A percentile compares a stretch with the other conserved stretches of the same genome.
Evolutionary conservation across 2,797 vertebrate genomes (phyloP).

Genomic region (Melanotaenia nigrans): DNA sequence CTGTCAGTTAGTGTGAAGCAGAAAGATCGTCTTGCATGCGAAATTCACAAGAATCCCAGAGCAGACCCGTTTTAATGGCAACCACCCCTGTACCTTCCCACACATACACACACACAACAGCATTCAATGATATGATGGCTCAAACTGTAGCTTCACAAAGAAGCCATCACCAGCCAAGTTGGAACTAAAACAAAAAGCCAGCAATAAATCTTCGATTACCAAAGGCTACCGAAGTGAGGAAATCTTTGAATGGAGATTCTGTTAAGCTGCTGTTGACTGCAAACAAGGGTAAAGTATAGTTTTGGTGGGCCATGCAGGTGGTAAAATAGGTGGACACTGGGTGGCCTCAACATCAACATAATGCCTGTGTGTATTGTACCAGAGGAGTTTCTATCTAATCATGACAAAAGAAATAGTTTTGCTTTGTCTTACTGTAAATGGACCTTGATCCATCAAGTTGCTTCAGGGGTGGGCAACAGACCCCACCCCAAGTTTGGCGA

Average conservation of each 20-base stretch:
- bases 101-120: conserved; percentile 9
- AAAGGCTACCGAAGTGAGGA: conserved; percentile 44
- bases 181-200: conserved; percentile 41
- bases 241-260: conserved; percentile 49
- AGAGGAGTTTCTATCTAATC: conserved; percentile 30
- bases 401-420: conserved; percentile 24
- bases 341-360: conserved; percentile 41
- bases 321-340: conserved; percentile 38
- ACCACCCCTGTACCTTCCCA: background rate
- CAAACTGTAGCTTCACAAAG: conserved; percentile 29
- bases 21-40: conserved; percentile 1
- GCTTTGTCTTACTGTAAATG: conserved; percentile 27
- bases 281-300: conserved; percentile 63
- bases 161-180: conserved; percentile 48
- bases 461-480: conserved; percentile 30
- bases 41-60: conserved; percentile 17
- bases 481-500: conserved; percentile 50
- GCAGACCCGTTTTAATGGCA: conserved; percentile 2
- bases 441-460: conserved; percentile 42
- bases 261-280: conserved; percentile 65
- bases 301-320: conserved; percentile 49
- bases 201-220: conserved; percentile 39
- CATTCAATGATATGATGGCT: conserved; percentile 1
- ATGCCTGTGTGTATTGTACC: conserved; percentile 31
- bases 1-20: background rate